Percentiles rank a stretch among this genome's conserved stretches.
Conservation (phyloP, 2,888 invertebrate genomes). For the Parthenolecanium corni region DNA sequence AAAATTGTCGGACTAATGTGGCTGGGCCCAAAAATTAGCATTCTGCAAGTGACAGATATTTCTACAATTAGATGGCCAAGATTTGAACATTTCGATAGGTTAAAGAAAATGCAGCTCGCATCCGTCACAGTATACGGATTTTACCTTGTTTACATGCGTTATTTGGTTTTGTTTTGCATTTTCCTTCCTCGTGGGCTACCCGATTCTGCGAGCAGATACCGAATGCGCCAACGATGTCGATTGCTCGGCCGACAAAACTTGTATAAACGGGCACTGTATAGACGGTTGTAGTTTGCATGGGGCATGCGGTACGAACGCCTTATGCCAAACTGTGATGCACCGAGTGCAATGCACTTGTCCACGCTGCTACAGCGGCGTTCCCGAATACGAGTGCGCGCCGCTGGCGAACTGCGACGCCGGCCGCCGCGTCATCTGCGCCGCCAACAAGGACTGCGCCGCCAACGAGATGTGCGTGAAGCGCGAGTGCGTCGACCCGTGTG, state of each 20-base stretch:
- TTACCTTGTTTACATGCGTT: constrained; percentile 1
- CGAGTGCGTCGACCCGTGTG: constrained; percentile 31
- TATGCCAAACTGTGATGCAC: constrained; percentile 74
- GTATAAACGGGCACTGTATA: constrained; percentile 78
- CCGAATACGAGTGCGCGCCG: constrained; percentile 58
- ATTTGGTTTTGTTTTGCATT: constrained; percentile 17
- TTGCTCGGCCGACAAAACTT: constrained; percentile 83
- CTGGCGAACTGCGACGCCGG: constrained; percentile 8
- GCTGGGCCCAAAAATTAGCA: no score
- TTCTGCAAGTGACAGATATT: no score
- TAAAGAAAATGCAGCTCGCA: no score
- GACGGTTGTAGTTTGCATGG: constrained; percentile 82
- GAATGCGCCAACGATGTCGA: constrained; percentile 84
- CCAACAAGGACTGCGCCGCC: constrained; percentile 29
- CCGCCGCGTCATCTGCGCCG: constrained; percentile 15
- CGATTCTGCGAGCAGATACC: constrained; percentile 44
- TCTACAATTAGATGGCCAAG: no score
- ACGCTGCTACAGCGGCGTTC: constrained; percentile 74
- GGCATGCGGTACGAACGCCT: constrained; percentile 78
- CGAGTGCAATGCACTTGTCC: constrained; percentile 78
- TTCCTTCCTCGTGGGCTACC: not conserved
- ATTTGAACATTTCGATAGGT: no score
- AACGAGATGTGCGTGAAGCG: constrained; percentile 30
- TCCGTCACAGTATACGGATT: no score
- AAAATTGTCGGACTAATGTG: no score